Base-by-base conservation (phyloP, 1,140 invertebrate species). In the Coelopa frigida region DNA sequence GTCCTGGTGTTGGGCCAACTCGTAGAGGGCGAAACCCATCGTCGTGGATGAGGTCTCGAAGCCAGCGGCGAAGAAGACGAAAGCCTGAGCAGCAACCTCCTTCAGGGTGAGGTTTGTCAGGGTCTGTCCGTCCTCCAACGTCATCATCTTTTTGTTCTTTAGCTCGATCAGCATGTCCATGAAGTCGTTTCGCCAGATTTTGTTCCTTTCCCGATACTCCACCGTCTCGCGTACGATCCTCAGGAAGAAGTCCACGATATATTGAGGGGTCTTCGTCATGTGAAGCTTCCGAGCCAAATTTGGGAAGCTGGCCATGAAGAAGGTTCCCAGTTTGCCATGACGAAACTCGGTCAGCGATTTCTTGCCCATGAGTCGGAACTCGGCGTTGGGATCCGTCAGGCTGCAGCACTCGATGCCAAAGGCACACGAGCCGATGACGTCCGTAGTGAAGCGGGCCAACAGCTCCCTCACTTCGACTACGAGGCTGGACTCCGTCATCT, bases 371-470 rank as follows among this genome's bases (percentile, higher is more conserved):
- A 46, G 27, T 7, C 70, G 68, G 48, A 79, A 80, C 12, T 72
- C 56, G 0, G 71, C 68, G 24, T 71, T 53, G 2, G 70, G 65
- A 48, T 74, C 57, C 4, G 59, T 63, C 10, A 76, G 59, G 14
- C 70, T 65, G 32, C 75, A 66, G 22, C 71, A 68, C 14, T 77
- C 70, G 3, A 76, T 52, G 0, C 75, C 76, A 40, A 76, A 77
- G 11, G 70, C 75, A 48, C 70, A 71, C 3, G 63, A 70, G 0
- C 73, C 74, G 24, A 78, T 77, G 2, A 76, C 67, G 58, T 83
- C 81, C 26, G 79, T 81, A 0, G 78, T 75, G 50, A 75, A 83
- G 41, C 75, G 72, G 0, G 74, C 74, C 35, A 78, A 73, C 2
- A 79, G 53, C 20, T 82, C 75, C 11, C 75, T 75, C 21, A 79